phyloP scores from a whole-genome alignment of 2,113 vertebrate species.

The Sceloporus tristichus region DNA sequence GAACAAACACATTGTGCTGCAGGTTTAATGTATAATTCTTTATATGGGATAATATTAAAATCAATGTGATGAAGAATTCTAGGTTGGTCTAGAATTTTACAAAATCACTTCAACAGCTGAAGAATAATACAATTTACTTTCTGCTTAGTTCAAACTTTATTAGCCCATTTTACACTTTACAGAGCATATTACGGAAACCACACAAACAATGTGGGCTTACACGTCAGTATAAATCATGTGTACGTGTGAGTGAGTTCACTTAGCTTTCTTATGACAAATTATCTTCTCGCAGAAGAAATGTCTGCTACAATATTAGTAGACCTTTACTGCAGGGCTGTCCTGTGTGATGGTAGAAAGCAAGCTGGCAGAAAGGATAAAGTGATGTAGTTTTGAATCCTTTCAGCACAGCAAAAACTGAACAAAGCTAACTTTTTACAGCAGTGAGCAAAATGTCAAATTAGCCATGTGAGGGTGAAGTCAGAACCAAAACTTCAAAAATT shows the following conservation, averaged over 20 bases:
- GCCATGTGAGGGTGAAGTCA: neutral
- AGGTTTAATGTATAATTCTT: constrained; percentile 50
- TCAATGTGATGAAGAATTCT: constrained; percentile 18
- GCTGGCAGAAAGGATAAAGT: neutral
- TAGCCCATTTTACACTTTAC: neutral
- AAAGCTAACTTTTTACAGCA: neutral
- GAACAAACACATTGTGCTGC: constrained; percentile 9
- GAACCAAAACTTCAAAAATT: constrained; percentile 29
- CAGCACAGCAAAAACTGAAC: neutral
- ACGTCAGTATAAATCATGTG: neutral
- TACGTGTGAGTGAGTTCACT: neutral
- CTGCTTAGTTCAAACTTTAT: neutral
- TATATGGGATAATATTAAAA: neutral
- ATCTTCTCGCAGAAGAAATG: neutral
- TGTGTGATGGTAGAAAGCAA: neutral
- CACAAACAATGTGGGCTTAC: neutral
- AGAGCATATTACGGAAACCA: neutral
- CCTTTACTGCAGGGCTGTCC: neutral
- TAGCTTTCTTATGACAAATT: neutral
- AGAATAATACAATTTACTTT: constrained; percentile 9
- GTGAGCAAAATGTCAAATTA: neutral
- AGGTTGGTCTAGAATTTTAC: constrained; percentile 18
- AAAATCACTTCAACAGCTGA: neutral
- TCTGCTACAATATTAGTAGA: neutral
- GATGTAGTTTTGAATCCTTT: neutral